Evolutionary conservation across 2,888 invertebrate species (phyloP).

Genomic region (Spodoptera littoralis): DNA sequence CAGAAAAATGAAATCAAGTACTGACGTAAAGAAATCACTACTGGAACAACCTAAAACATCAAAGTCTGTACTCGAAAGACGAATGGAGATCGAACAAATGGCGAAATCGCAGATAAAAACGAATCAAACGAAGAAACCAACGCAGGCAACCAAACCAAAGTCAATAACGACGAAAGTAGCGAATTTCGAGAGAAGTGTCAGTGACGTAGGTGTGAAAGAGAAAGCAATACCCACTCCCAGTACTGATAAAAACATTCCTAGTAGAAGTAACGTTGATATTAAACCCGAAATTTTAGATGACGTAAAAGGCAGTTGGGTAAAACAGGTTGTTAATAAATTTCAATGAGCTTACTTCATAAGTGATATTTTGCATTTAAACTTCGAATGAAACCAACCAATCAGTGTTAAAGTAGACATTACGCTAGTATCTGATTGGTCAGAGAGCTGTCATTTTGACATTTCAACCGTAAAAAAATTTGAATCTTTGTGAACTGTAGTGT

Average conservation of each 20-base stretch:
- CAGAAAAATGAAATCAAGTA: constrained; percentile 72
- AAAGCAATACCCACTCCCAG: constrained; percentile 41
- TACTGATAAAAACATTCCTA: constrained; percentile 60
- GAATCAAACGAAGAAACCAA: constrained; percentile 71
- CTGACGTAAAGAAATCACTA: constrained; percentile 68
- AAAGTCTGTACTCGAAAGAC: constrained; percentile 83
- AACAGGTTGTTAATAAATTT: constrained; percentile 92
- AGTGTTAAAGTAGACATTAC: constrained; percentile 1
- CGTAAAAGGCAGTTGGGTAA: constrained; percentile 91
- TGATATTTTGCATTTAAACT: constrained; percentile 78
- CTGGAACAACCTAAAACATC: constrained; percentile 76
- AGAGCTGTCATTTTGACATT: constrained; percentile 8
- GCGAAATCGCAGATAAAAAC: constrained; percentile 72
- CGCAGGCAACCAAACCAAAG: constrained; percentile 74
- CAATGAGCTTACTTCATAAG: constrained; percentile 83
- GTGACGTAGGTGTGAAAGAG: constrained; percentile 64
- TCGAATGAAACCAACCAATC: constrained; percentile 25
- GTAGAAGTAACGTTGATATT: constrained; percentile 63
- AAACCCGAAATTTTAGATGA: constrained; percentile 66
- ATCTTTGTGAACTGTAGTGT: constrained; percentile 10
- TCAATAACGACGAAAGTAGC: constrained; percentile 80
- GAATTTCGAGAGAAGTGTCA: constrained; percentile 75
- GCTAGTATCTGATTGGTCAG: constrained; percentile 26
- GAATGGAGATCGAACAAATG: constrained; percentile 84
- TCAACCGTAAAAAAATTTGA: too few relatives aligned